phyloP scores from a whole-genome alignment of 2,797 vertebrate genomes.

The Esox masquinongy region DNA sequence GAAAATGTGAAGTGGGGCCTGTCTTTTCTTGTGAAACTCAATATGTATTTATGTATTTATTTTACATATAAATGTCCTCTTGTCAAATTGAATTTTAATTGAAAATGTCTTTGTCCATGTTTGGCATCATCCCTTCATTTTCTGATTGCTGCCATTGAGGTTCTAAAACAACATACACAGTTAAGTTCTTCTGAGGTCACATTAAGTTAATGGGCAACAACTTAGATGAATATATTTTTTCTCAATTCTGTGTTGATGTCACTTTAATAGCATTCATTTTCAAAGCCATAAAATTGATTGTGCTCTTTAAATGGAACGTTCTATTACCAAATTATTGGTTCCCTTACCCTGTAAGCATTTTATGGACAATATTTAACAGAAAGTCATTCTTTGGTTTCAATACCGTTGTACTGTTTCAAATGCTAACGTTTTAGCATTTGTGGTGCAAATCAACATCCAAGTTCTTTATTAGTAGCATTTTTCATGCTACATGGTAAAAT shows the following conservation, averaged over 20 bases:
- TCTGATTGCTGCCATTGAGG: constrained; percentile 43
- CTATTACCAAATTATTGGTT: too few relatives aligned
- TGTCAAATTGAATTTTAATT: constrained; percentile 39
- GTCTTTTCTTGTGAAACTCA: constrained; percentile 65
- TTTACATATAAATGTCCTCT: constrained; percentile 59
- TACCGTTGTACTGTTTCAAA: too few relatives aligned
- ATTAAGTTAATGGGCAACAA: neutral
- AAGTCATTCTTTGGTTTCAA: too few relatives aligned
- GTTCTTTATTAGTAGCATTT: too few relatives aligned
- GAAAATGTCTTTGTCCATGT: constrained; percentile 16
- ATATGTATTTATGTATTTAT: constrained; percentile 81
- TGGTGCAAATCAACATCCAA: too few relatives aligned
- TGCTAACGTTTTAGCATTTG: too few relatives aligned
- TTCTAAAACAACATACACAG: constrained; percentile 22
- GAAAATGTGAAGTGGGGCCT: constrained; percentile 31
- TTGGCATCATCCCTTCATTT: constrained; percentile 32
- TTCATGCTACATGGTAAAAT: too few relatives aligned
- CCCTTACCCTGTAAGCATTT: neutral
- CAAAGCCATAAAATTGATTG: constrained; percentile 8
- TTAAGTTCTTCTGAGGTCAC: constrained; percentile 25
- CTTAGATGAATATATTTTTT: neutral
- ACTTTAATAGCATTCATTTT: constrained; percentile 16
- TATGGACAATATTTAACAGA: too few relatives aligned
- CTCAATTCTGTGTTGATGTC: constrained; percentile 17
- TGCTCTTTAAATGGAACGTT: neutral